These are phyloP conservation scores for Pelecanus crispus DNA, from an alignment of 2,113 vertebrate species.

Conservation along the genomic window DNA sequence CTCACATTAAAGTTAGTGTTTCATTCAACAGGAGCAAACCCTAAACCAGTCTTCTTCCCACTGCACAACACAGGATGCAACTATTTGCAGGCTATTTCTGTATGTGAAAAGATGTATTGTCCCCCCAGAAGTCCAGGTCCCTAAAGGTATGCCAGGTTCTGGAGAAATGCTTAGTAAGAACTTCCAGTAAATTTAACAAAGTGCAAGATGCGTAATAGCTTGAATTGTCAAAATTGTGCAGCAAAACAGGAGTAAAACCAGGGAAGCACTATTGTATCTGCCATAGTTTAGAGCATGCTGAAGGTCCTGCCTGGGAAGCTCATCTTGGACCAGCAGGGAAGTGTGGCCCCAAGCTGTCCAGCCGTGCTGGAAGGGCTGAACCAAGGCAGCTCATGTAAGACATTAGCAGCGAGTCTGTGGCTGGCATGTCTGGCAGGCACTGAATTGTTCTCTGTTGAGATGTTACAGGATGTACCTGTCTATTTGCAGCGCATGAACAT, in stretches of 20 bases:
- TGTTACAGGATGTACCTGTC: neutral
- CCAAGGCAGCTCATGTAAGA: neutral
- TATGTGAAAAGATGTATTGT: neutral
- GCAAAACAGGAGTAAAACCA: neutral
- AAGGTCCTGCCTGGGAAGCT: neutral
- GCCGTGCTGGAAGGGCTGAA: neutral
- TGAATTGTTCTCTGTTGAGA: neutral
- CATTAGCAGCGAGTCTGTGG: accelerated
- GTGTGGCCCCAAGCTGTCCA: neutral
- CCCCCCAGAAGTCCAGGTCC: too few relatives aligned
- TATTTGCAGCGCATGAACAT: neutral
- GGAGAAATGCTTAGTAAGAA: neutral
- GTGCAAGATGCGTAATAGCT: neutral
- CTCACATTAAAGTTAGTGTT: neutral
- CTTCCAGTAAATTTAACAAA: neutral
- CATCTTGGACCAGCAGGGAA: neutral
- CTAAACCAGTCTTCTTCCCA: neutral
- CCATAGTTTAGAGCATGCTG: neutral
- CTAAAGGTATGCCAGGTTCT: neutral
- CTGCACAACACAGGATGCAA: neutral
- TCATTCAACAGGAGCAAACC: neutral
- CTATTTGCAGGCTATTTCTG: neutral
- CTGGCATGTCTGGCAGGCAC: neutral
- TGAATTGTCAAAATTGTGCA: neutral
- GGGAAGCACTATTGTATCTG: neutral